Conservation (phyloP, 2,797 vertebrate genomes). For the Pangasius macronema region DNA sequence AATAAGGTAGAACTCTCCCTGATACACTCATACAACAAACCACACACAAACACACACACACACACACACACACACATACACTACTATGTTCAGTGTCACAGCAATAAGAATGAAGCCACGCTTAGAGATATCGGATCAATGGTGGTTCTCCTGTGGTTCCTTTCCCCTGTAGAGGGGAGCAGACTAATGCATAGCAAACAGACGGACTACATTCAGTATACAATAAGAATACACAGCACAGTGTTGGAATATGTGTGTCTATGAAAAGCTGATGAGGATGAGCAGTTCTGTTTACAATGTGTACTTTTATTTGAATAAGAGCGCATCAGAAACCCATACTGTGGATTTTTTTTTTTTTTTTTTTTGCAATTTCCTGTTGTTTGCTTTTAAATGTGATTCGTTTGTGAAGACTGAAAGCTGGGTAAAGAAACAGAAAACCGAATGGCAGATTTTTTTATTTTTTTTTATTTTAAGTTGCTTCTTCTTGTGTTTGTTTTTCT, state of each 20-base stretch:
- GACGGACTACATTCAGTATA: background rate
- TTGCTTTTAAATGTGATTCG: slow-evolving; percentile 23
- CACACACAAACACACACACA: background rate
- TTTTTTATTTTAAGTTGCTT: background rate
- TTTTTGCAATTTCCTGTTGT: background rate
- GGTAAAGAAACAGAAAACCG: slow-evolving; percentile 41
- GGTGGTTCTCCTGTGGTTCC: background rate
- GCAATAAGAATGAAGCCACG: background rate
- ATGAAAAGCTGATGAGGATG: background rate
- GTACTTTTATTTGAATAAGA: slow-evolving; percentile 11
- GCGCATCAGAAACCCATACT: slow-evolving; percentile 44
- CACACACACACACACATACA: background rate
- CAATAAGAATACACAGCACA: background rate
- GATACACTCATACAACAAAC: background rate
- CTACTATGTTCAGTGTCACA: background rate
- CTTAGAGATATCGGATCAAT: background rate
- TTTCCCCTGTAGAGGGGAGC: background rate
- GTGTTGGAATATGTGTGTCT: background rate
- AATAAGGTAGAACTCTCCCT: background rate
- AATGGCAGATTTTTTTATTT: slow-evolving; percentile 38
- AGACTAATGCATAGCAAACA: background rate
- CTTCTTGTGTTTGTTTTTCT: slow-evolving; percentile 16
- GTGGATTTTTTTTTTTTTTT: slow-evolving; percentile 38
- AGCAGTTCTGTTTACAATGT: slow-evolving; percentile 49
- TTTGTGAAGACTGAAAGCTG: slow-evolving; percentile 37